Evolutionary conservation across 2,113 vertebrate species (phyloP), one percentile per base, ranked within the genome.

Genomic region (Ictalurus punctatus): DNA sequence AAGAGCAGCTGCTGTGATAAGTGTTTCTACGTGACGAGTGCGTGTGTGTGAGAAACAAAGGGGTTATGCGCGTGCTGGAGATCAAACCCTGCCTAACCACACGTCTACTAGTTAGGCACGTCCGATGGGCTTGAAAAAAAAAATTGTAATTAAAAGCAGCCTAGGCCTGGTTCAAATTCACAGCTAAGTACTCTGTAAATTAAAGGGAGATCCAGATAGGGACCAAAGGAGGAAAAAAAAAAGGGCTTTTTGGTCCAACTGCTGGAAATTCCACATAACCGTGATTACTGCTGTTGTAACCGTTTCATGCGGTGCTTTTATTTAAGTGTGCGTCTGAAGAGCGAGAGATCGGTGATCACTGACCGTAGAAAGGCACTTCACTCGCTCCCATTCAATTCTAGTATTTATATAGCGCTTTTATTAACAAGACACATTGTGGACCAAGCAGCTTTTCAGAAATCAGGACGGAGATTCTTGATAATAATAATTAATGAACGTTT

Each of bases 281-380:
- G 94, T 92, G 94, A 95, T 95, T 94, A 94, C 94, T 93, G 94
- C 93, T 92, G 93, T 94, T 94, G 84, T 92, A 92, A 92, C 91
- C 93, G 92, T 93, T 94, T 94, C 79, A 94, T 94, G 95, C 95
- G 94, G 94, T 79, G 56, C 44, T 52, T 86, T 34, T 52, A 52
- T 48, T 48, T 34, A 78, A 25, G 73, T 14, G 25, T 27, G 48
- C 81, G 65, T 52, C 27, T 56, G 61, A 80, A 67, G 25, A 78
- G 48, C 1, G 16, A 37, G 63, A 13, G 44, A 67, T 65, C 78
- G 52, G 73, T 23, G n/a, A 69, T 82, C 23, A 27, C 1, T 27
- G 44, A 81, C 40, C 0, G 78, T 23, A 6, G 78, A 82, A 87
- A 56, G 61, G 1, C 48, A 12, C 21, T 17, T 5, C 40, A 7